phyloP scores from a whole-genome alignment of 2,113 vertebrate genomes.

The Capra hircus region DNA sequence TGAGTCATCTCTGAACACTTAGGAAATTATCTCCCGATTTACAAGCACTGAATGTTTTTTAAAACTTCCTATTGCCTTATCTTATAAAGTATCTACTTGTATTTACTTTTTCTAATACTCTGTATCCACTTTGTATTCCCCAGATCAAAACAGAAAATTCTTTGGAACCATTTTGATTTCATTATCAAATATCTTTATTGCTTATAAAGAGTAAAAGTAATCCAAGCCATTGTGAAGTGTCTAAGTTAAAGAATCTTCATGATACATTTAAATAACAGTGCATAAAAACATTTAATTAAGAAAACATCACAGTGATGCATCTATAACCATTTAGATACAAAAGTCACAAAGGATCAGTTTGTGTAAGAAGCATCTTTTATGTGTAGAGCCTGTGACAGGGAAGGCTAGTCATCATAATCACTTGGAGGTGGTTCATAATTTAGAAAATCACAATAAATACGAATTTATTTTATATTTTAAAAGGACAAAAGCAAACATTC shows the following conservation, averaged over 20 bases:
- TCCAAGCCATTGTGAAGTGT: background rate
- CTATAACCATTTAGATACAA: background rate
- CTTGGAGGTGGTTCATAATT: background rate
- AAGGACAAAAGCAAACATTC: background rate
- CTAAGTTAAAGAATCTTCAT: background rate
- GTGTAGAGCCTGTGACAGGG: background rate
- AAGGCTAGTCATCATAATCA: background rate
- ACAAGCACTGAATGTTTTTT: background rate
- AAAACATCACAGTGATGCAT: background rate
- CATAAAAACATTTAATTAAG: background rate
- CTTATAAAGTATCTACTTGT: background rate
- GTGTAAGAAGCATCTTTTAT: background rate
- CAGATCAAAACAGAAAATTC: background rate
- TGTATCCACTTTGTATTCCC: background rate
- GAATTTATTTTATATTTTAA: background rate
- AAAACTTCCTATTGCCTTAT: background rate
- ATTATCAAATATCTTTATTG: background rate
- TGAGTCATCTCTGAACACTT: background rate
- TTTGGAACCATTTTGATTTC: conserved; percentile 9
- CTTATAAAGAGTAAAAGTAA: conserved; percentile 14
- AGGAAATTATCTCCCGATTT: background rate
- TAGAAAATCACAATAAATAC: conserved; percentile 13
- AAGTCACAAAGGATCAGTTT: background rate
- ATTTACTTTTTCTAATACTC: background rate
- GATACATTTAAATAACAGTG: background rate